Conservation (phyloP, 2,797 vertebrate genomes). For the Alectoris magna region DNA sequence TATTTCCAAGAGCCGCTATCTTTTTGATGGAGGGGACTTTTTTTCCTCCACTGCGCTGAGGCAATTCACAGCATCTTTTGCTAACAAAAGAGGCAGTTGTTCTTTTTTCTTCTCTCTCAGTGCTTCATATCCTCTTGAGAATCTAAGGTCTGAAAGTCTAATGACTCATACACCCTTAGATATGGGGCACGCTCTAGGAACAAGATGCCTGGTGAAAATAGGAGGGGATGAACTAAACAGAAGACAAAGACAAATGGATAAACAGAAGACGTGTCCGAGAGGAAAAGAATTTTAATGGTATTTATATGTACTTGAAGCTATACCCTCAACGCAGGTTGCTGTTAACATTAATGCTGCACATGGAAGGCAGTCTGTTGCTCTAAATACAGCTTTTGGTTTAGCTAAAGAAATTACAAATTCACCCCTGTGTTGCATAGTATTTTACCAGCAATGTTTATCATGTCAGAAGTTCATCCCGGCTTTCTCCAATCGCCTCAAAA, state of each 20-base stretch:
- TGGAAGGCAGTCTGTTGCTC: not conserved
- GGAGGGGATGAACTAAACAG: not conserved
- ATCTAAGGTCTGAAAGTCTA: not conserved
- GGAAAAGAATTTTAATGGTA: not conserved
- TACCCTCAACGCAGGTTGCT: not conserved
- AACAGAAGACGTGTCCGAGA: not conserved
- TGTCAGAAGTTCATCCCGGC: rapidly evolving
- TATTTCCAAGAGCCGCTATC: not conserved
- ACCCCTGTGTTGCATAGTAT: not conserved
- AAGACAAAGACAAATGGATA: not conserved
- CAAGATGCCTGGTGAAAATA: not conserved
- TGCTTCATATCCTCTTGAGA: not conserved
- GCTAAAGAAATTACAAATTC: not conserved
- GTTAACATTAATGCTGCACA: not conserved
- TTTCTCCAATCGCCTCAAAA: not conserved
- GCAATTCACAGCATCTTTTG: not conserved
- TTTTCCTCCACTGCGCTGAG: not conserved
- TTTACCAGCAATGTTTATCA: not conserved
- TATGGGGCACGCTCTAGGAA: not conserved
- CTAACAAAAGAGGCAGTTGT: not conserved
- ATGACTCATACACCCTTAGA: not conserved
- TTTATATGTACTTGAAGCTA: not conserved
- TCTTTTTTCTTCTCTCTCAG: not conserved
- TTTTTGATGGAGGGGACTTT: not conserved
- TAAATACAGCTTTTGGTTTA: not conserved